Conservation (phyloP, 2,797 vertebrate genomes). For the Eulemur rubriventer region DNA sequence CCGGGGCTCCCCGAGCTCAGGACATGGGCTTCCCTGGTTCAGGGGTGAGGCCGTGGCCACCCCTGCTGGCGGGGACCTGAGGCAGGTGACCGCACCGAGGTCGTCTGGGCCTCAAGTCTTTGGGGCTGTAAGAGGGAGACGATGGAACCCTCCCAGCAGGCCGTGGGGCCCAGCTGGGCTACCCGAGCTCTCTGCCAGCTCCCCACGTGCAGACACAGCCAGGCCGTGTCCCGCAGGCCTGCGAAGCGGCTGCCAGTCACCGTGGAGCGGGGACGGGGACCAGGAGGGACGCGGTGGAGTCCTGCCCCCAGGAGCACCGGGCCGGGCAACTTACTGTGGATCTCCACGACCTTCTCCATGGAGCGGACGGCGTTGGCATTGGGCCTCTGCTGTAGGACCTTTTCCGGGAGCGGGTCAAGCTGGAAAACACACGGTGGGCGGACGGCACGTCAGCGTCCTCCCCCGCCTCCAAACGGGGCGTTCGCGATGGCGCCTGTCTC, state of each 20-base stretch:
- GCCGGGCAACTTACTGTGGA: conserved; percentile 91
- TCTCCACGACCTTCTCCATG: conserved; percentile 96
- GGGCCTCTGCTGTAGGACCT: conserved; percentile 93
- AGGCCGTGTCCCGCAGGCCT: background rate
- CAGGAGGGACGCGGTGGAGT: background rate
- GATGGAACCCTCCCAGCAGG: accelerated
- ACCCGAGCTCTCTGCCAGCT: background rate
- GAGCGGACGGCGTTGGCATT: conserved; percentile 94
- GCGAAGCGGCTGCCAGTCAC: background rate
- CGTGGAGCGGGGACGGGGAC: background rate
- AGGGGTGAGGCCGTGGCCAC: background rate
- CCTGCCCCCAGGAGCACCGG: accelerated
- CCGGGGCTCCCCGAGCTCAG: too few relatives aligned
- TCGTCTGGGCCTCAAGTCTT: background rate
- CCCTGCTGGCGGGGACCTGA: background rate
- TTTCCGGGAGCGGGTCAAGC: conserved; percentile 94
- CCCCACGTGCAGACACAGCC: accelerated
- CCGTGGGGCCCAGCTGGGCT: accelerated
- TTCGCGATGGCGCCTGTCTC: accelerated
- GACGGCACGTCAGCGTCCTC: background rate
- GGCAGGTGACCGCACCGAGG: background rate
- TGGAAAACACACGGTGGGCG: conserved; percentile 66
- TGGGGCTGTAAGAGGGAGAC: accelerated
- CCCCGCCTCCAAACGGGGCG: accelerated
- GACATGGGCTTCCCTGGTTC: background rate